Conservation (phyloP, 2,888 invertebrate genomes). For the Drosophila anomalata region DNA sequence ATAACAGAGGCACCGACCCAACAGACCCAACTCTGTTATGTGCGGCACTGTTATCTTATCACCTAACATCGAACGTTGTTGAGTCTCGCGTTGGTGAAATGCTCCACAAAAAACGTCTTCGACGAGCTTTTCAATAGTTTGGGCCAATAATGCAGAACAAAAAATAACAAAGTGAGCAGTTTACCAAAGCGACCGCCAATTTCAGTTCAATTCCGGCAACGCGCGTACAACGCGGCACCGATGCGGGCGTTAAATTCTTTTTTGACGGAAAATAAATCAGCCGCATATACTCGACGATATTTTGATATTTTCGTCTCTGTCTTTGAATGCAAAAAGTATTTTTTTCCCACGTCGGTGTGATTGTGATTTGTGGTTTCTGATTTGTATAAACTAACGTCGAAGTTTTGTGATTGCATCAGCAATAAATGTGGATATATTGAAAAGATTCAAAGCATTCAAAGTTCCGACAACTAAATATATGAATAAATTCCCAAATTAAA, state of each 20-base stretch:
- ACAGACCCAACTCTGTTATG: constrained; percentile 16
- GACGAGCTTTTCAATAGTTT: constrained; percentile 62
- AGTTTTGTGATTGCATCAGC: constrained; percentile 1
- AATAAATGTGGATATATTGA: neutral
- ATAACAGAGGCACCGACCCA: constrained; percentile 11
- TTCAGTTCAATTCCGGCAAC: constrained; percentile 39
- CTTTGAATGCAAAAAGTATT: neutral
- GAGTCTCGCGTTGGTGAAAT: constrained; percentile 52
- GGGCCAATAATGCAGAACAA: constrained; percentile 52
- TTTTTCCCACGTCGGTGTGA: neutral
- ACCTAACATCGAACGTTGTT: constrained; percentile 56
- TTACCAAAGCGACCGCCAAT: constrained; percentile 40
- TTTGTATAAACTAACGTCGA: neutral
- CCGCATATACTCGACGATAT: constrained; percentile 13
- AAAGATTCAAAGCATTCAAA: neutral
- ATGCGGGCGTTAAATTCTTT: neutral
- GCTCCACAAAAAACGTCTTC: constrained; percentile 25
- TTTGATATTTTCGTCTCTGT: constrained; percentile 1
- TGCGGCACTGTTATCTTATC: constrained; percentile 57
- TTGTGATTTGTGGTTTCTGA: constrained; percentile 4
- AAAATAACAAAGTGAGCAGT: constrained; percentile 52
- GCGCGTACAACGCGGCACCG: constrained; percentile 10
- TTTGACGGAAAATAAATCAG: constrained; percentile 4
- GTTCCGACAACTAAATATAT: neutral
- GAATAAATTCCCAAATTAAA: neutral